Percentiles rank a stretch among this genome's conserved stretches.
phyloP scores from a whole-genome alignment of 1,140 invertebrate species.

The Formica exsecta region DNA sequence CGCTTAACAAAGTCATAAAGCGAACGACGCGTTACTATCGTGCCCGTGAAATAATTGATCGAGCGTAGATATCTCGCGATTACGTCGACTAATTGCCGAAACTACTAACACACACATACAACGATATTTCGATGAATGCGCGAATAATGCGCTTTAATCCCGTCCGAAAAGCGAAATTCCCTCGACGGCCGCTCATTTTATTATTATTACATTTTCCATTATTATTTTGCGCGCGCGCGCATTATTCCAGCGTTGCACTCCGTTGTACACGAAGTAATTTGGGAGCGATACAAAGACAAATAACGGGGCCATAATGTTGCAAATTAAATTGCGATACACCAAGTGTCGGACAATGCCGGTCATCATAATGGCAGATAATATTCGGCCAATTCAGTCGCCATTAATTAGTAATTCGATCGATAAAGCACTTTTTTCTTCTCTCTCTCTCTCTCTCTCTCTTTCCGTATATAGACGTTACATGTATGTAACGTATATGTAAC shows the following conservation, averaged over 20 bases:
- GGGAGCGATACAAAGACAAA: conserved; percentile 35
- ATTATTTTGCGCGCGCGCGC: conserved; percentile 29
- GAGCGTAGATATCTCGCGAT: conserved; percentile 60
- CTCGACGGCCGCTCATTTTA: conserved; percentile 28
- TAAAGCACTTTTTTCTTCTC: not conserved
- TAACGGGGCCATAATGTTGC: conserved; percentile 24
- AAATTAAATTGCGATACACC: conserved; percentile 48
- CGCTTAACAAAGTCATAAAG: conserved; percentile 79
- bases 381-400: conserved; percentile 18
- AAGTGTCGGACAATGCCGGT: not conserved
- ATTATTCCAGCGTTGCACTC: conserved; percentile 31
- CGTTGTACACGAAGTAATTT: conserved; percentile 45
- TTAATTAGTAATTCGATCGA: conserved; percentile 47
- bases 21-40: conserved; percentile 64
- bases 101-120: conserved; percentile 38
- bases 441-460: not conserved
- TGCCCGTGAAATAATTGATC: conserved; percentile 70
- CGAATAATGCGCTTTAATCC: conserved; percentile 61
- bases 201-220: conserved; percentile 63
- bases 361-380: conserved; percentile 42
- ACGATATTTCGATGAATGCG: conserved; percentile 45
- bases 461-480: not conserved
- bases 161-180: conserved; percentile 40
- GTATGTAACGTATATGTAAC: not conserved
- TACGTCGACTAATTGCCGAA: conserved; percentile 59